Percentiles rank a stretch among this genome's conserved stretches.
Conservation (phyloP, 2,797 vertebrate species). For the Tenualosa ilisha region DNA sequence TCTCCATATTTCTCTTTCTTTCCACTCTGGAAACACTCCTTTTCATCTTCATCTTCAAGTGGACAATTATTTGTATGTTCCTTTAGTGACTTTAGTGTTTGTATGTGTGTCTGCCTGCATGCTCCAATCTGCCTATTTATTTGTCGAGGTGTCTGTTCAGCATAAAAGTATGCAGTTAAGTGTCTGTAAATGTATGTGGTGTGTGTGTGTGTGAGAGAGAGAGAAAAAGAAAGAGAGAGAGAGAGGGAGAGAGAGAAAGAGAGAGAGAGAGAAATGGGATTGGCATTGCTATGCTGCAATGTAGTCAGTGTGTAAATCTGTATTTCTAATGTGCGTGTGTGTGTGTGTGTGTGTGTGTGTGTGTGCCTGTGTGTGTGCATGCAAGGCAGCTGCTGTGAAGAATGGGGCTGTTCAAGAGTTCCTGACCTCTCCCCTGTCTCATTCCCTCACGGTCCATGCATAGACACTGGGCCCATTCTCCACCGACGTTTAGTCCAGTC, state of each 20-base stretch:
- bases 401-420: not conserved
- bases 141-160: not conserved
- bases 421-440: constrained; percentile 5
- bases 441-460: not conserved
- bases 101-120: not conserved
- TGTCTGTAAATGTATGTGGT: not conserved
- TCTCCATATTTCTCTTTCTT: constrained; percentile 30
- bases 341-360: not conserved
- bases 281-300: not conserved
- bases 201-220: not conserved
- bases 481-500: not conserved
- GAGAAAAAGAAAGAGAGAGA: too few species aligned
- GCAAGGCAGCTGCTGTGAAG: not conserved
- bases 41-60: constrained; percentile 21
- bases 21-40: constrained; percentile 43
- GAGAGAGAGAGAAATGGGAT: too few species aligned
- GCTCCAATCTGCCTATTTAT: not conserved
- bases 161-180: not conserved
- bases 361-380: not conserved
- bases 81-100: constrained; percentile 1
- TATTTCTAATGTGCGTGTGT: not conserved
- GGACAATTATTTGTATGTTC: constrained; percentile 14
- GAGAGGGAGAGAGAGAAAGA: too few species aligned
- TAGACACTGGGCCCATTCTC: constrained; percentile 3
- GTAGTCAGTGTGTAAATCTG: not conserved